phyloP scores from a whole-genome alignment of 2,797 vertebrate species.

The Anolis apletophallus region DNA sequence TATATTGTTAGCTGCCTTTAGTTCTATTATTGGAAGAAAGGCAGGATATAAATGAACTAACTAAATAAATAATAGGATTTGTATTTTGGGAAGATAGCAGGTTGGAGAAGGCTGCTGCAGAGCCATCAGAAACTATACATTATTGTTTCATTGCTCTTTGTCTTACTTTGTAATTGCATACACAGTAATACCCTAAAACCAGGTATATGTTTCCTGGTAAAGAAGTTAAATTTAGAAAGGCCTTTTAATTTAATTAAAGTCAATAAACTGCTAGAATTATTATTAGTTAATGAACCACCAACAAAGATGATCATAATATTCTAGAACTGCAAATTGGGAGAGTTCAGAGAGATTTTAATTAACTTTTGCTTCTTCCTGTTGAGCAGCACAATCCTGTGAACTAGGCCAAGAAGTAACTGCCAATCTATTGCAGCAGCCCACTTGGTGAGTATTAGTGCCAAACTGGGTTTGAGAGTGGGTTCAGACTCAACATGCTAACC shows the following conservation, averaged over 20 bases:
- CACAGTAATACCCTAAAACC: slow-evolving; percentile 62
- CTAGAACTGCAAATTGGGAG: slow-evolving; percentile 20
- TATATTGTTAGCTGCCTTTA: no score
- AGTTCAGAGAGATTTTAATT: slow-evolving; percentile 40
- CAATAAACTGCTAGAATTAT: slow-evolving; percentile 68
- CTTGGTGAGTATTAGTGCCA: background rate
- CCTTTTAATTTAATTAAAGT: slow-evolving; percentile 59
- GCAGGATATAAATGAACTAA: no score
- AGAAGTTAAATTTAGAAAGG: slow-evolving; percentile 68
- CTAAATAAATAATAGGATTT: no score
- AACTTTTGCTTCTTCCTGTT: background rate
- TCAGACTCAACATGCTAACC: background rate
- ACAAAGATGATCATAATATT: slow-evolving; percentile 54
- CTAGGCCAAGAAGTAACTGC: background rate
- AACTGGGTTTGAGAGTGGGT: background rate
- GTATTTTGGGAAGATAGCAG: no score
- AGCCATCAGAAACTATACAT: slow-evolving; percentile 4
- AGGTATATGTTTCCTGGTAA: slow-evolving; percentile 62
- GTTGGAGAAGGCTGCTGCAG: no score
- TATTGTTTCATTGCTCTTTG: slow-evolving; percentile 47
- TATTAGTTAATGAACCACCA: slow-evolving; percentile 53
- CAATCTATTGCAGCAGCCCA: background rate
- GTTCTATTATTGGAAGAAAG: no score
- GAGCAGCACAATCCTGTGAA: background rate
- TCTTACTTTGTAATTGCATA: slow-evolving; percentile 64